Percentiles rank a stretch among this genome's conserved stretches.
Evolutionary conservation across 64 coral and sea anemone genomes (phyloP).

Genomic region (Astreopora myriophthalma): DNA sequence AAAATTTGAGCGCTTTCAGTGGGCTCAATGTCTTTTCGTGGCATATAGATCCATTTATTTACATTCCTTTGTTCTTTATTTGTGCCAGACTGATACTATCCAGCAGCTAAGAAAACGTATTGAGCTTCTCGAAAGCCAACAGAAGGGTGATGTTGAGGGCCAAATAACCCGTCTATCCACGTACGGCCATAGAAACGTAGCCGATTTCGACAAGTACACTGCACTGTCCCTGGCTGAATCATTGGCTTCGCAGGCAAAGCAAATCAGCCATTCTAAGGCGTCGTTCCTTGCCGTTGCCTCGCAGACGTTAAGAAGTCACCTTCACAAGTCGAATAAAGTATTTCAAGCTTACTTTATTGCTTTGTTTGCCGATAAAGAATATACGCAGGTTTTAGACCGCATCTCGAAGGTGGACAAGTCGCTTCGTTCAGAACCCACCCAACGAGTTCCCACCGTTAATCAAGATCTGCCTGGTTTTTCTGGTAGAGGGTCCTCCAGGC

Average conservation of each 20-base stretch:
- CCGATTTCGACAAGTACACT: background rate
- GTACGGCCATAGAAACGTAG: background rate
- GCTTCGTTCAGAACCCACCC: background rate
- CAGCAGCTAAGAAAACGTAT: too few species aligned
- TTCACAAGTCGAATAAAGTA: background rate
- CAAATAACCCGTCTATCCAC: background rate
- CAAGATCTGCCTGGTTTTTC: too few species aligned
- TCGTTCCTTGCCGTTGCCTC: background rate
- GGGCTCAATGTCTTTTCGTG: too few species aligned
- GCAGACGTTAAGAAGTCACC: background rate
- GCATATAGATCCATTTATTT: too few species aligned
- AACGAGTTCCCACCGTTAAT: background rate
- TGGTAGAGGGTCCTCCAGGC: too few species aligned
- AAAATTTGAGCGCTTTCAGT: too few species aligned
- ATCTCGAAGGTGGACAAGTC: constrained; percentile 39
- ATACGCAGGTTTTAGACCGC: background rate
- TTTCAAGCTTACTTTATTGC: background rate
- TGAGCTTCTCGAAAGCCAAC: background rate
- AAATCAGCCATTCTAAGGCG: background rate
- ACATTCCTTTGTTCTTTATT: too few species aligned
- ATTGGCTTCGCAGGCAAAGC: background rate
- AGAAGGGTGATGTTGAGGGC: background rate
- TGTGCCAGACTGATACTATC: too few species aligned
- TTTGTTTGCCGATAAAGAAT: background rate
- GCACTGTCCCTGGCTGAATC: background rate